phyloP scores from a whole-genome alignment of 2,797 vertebrate species.

The Sebastes goodei region DNA sequence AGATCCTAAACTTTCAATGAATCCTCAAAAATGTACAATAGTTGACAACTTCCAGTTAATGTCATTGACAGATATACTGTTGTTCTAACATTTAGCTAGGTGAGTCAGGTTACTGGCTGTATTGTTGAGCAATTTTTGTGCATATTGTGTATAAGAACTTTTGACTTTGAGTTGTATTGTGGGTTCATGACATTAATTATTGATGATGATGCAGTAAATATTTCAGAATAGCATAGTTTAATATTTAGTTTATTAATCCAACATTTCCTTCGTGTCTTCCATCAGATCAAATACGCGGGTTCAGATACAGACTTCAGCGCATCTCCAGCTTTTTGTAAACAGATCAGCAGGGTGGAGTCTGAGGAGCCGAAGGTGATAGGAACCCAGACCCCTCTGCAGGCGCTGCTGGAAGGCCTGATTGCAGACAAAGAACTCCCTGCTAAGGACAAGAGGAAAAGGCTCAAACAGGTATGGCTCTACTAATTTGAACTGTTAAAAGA shows the following conservation, averaged over 20 bases:
- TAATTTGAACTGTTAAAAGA: neutral
- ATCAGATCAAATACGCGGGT: constrained; percentile 92
- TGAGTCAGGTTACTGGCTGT: neutral
- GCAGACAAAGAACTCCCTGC: constrained; percentile 86
- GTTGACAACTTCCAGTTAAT: neutral
- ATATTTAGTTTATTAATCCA: neutral
- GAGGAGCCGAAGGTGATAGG: constrained; percentile 85
- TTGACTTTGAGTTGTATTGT: neutral
- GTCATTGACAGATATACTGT: neutral
- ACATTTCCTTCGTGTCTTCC: constrained; percentile 1
- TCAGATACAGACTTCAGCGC: constrained; percentile 86
- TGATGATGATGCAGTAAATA: neutral
- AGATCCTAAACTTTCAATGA: neutral
- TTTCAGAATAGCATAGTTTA: neutral
- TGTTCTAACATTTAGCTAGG: neutral
- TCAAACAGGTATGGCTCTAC: constrained; percentile 87
- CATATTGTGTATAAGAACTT: neutral
- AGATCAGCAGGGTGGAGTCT: constrained; percentile 87
- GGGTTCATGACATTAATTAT: neutral
- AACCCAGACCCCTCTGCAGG: constrained; percentile 86
- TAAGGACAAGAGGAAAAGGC: constrained; percentile 93
- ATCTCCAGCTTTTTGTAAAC: constrained; percentile 86
- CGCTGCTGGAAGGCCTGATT: constrained; percentile 90
- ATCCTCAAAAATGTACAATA: neutral
- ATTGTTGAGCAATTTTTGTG: neutral